A percentile compares a stretch with the other conserved stretches of the same genome.
Conservation (phyloP, 2,888 invertebrate species). For the Morpho achilles region DNA sequence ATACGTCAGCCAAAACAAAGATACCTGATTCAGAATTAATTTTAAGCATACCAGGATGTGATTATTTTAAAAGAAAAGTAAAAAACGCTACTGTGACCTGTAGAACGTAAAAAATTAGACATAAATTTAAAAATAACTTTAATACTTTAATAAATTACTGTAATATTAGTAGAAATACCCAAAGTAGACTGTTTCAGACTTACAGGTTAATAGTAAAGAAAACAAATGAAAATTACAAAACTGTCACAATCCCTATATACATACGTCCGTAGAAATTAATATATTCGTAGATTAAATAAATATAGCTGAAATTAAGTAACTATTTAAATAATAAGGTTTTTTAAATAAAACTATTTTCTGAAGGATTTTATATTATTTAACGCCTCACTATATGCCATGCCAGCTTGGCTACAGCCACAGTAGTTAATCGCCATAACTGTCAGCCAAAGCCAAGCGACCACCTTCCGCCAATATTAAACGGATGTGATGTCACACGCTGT, state of each 20-base stretch:
- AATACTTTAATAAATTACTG: conserved; percentile 8
- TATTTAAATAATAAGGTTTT: conserved; percentile 9
- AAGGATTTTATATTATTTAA: too few species aligned
- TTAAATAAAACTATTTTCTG: too few species aligned
- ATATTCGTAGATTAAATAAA: background rate
- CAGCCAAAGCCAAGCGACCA: too few species aligned
- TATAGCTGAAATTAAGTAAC: background rate
- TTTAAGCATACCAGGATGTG: conserved; percentile 75
- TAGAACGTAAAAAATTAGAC: conserved; percentile 31
- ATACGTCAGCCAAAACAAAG: conserved; percentile 52
- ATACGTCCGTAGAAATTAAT: too few species aligned
- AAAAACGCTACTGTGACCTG: conserved; percentile 47
- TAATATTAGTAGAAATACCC: conserved; percentile 9
- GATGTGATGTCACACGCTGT: too few species aligned
- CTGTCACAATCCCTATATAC: background rate
- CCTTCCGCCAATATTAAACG: too few species aligned
- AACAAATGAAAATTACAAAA: background rate
- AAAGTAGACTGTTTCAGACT: conserved; percentile 10
- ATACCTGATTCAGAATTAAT: conserved; percentile 67
- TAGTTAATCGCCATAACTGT: too few species aligned
- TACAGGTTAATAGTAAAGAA: background rate
- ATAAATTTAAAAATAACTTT: conserved; percentile 1
- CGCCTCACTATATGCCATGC: too few species aligned
- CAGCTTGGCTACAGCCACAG: too few species aligned
- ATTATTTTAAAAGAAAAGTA: conserved; percentile 62